A percentile compares a stretch with the other conserved stretches of the same genome.
Conservation (phyloP, 2,113 vertebrate genomes). For the Sprattus sprattus region DNA sequence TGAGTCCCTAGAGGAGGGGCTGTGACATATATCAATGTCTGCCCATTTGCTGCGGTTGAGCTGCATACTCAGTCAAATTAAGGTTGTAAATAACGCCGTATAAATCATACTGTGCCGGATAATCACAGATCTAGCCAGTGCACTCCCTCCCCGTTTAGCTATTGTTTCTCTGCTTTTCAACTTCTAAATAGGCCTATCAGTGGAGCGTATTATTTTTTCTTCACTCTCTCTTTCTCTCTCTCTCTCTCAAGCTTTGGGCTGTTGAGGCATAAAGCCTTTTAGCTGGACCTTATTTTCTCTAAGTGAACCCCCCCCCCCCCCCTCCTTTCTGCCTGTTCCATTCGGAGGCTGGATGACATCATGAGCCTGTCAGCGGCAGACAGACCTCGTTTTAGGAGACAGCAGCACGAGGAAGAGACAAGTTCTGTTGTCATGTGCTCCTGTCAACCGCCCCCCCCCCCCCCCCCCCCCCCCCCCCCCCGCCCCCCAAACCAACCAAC, state of each 20-base stretch:
- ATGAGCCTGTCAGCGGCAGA: not conserved
- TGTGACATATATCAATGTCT: conserved; percentile 20
- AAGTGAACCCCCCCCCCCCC: not conserved
- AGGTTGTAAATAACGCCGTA: conserved; percentile 8
- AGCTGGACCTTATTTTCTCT: not conserved
- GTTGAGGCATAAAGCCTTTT: not conserved
- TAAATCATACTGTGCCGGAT: not conserved
- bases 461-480: not conserved
- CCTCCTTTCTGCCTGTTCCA: not conserved
- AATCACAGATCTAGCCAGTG: not conserved
- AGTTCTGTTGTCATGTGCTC: conserved; percentile 1
- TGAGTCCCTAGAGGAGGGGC: conserved; percentile 11
- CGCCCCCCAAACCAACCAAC: not conserved
- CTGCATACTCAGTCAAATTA: conserved; percentile 20
- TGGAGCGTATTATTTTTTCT: not conserved
- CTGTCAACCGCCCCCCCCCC: not conserved
- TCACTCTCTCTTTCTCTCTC: not conserved
- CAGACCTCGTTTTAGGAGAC: not conserved
- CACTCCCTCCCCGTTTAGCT: not conserved
- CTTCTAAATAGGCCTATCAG: not conserved
- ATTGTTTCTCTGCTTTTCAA: not conserved
- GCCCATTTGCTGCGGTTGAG: conserved; percentile 1
- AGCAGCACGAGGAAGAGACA: not conserved
- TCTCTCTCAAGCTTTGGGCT: not conserved
- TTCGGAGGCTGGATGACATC: not conserved